phyloP scores from a whole-genome alignment of 2,113 vertebrate genomes.

The Furnarius figulus region DNA sequence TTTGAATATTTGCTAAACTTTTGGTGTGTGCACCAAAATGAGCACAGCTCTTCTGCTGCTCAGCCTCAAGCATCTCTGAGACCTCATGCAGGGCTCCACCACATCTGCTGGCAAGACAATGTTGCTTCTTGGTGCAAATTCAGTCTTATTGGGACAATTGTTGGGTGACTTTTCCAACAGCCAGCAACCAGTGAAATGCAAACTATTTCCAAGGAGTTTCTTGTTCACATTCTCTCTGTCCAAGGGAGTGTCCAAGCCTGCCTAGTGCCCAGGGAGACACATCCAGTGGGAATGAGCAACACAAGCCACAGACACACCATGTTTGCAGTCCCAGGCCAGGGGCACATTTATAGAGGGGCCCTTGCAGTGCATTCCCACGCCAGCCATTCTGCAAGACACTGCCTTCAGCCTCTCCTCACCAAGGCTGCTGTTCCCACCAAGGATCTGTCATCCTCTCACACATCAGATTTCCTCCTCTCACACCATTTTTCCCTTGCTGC shows the following conservation, averaged over 20 bases:
- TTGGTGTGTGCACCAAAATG: too few relatives aligned
- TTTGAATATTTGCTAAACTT: not conserved
- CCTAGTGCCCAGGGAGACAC: not conserved
- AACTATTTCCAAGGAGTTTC: not conserved
- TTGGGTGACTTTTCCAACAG: not conserved
- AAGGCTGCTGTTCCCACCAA: not conserved
- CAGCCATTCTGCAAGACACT: accelerated
- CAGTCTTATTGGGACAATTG: not conserved
- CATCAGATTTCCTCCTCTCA: not conserved
- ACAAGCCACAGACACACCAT: accelerated
- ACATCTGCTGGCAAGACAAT: not conserved
- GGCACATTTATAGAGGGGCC: not conserved
- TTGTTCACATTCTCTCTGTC: not conserved
- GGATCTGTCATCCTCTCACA: not conserved
- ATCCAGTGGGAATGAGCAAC: not conserved
- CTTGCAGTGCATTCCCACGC: not conserved
- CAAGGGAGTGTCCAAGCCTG: not conserved
- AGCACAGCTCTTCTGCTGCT: not conserved
- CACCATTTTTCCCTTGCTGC: not conserved
- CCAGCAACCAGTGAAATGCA: not conserved
- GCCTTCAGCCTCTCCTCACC: not conserved
- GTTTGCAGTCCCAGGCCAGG: not conserved
- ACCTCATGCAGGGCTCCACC: not conserved
- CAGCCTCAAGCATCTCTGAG: not conserved
- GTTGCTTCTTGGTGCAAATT: not conserved